These are phyloP conservation scores for Pteropus alecto DNA, from an alignment of 2,113 vertebrate genomes.

Conservation along the genomic window DNA sequence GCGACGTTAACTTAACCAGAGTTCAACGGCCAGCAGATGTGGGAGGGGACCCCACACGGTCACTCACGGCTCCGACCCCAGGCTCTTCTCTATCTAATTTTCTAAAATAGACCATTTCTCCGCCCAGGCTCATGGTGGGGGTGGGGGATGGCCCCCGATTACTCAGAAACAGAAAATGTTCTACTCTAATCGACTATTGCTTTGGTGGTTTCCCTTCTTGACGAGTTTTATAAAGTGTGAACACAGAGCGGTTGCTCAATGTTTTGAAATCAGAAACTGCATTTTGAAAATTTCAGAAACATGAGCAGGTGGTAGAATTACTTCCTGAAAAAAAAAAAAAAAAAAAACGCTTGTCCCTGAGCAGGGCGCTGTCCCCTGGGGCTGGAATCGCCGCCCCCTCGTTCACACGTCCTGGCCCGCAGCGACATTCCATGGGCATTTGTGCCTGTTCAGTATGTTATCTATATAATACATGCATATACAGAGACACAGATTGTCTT, in stretches of 20 bases:
- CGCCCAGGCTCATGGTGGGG: background rate
- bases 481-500: background rate
- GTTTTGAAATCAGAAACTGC: background rate
- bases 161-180: background rate
- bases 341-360: no score
- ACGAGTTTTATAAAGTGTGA: background rate
- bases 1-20: rapidly evolving
- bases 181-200: no score
- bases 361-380: background rate
- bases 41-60: rapidly evolving
- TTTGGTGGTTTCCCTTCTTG: background rate
- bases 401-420: rapidly evolving
- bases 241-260: background rate
- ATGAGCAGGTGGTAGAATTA: rapidly evolving
- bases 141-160: no score
- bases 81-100: no score
- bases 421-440: rapidly evolving
- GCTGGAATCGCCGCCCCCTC: background rate
- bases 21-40: rapidly evolving
- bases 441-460: background rate
- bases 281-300: background rate
- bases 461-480: rapidly evolving
- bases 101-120: background rate
- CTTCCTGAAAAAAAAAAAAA: no score
- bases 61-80: rapidly evolving